Evolutionary conservation across 2,888 invertebrate species (phyloP), one percentile per base, ranked within the genome.

Genomic region (Trichopria drosophilae): DNA sequence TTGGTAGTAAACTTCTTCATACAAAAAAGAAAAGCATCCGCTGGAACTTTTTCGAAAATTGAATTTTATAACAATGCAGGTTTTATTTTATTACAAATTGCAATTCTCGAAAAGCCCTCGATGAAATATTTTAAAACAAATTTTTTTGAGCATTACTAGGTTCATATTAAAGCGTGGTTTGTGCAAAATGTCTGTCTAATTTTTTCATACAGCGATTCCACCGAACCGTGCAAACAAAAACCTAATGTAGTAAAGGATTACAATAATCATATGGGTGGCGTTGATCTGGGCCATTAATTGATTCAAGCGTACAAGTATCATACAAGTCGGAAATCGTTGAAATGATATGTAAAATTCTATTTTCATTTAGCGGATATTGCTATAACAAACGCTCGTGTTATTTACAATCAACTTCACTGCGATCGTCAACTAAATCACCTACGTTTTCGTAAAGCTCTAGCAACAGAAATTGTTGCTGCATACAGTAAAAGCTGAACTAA

Each of bases 231-330:
- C 5, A 29, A 6, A 29, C 12, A 29, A 29, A 29, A 29, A 15
- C 31, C 31, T 10, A 29, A 29, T 15, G 15, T 29, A 13, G 31
- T 29, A 4, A 29, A 29, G 5, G 31, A 29, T 10, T 29, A 29
- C 9, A 29, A 29, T 9, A 10, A n/a, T n/a, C n/a, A n/a, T n/a
- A n/a, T n/a, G n/a, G n/a, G n/a, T n/a, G n/a, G n/a, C n/a, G n/a
- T n/a, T 6, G 31, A 29, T 29, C 31, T 29, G 31, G 12, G 12
- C 12, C 12, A 29, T 10, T 15, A 29, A 15, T 12, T 29, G 31
- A 29, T 29, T 29, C 31, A 29, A 29, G 12, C 31, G 9, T 29
- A 29, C 9, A n/a, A n/a, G n/a, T n/a, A n/a, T n/a, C 31, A 29
- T 15, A 29, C 6, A 13, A 29, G 31, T 15, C 31, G 31, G 6